Conservation (phyloP, 2,888 invertebrate genomes). For the Melitaea athalia region DNA sequence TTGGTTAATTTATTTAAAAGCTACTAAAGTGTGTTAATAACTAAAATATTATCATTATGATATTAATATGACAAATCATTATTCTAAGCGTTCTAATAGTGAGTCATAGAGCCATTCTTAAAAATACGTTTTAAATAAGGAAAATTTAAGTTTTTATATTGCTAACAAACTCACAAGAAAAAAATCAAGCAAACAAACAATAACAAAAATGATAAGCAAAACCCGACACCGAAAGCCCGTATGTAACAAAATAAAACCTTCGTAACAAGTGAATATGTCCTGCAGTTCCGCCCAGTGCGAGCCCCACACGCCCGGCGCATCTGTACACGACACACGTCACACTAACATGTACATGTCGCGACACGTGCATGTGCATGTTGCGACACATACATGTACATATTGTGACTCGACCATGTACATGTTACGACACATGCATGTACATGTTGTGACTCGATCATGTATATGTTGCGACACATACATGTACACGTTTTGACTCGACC, state of each 20-base stretch:
- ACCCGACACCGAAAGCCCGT: conserved; percentile 39
- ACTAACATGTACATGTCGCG: not conserved
- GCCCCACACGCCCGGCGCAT: conserved; percentile 26
- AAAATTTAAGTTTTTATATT: not conserved
- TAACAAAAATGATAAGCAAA: conserved; percentile 35
- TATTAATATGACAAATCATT: too few relatives aligned
- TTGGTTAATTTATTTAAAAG: too few relatives aligned
- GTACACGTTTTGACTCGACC: not conserved
- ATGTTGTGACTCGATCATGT: too few relatives aligned
- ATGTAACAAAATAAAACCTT: conserved; percentile 39
- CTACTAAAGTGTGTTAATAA: too few relatives aligned
- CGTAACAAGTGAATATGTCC: conserved; percentile 44
- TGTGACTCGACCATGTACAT: too few relatives aligned
- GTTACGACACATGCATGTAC: too few relatives aligned
- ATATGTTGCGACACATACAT: not conserved
- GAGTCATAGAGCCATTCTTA: not conserved
- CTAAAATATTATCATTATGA: too few relatives aligned
- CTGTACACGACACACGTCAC: conserved; percentile 16
- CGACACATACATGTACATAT: not conserved
- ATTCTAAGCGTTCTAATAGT: not conserved
- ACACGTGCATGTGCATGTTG: not conserved
- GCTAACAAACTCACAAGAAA: conserved; percentile 27
- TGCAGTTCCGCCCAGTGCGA: conserved; percentile 46
- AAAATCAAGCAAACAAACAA: conserved; percentile 26
- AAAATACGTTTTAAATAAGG: not conserved